Conservation (phyloP, 2,113 vertebrate genomes). For the Hyaena hyaena region DNA sequence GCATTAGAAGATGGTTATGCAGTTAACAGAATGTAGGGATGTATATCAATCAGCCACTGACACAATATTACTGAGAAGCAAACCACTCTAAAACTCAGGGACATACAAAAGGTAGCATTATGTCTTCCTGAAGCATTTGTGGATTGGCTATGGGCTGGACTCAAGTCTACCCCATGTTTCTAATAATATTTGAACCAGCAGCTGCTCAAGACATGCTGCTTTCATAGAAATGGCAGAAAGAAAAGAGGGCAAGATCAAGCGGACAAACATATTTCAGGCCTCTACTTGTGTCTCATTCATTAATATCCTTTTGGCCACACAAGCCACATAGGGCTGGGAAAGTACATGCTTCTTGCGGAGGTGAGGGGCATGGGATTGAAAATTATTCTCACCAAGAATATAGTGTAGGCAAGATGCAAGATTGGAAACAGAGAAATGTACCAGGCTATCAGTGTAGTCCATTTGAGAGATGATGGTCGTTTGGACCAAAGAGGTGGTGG, state of each 20-base stretch:
- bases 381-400: background rate
- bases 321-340: background rate
- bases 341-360: background rate
- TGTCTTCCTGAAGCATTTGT: background rate
- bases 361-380: background rate
- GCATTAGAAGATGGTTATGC: background rate
- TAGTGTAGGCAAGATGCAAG: background rate
- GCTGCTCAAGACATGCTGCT: background rate
- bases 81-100: background rate
- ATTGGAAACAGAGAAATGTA: background rate
- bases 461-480: background rate
- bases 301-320: background rate
- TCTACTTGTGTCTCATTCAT: background rate
- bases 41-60: background rate
- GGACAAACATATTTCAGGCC: background rate
- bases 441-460: background rate
- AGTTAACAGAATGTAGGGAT: background rate
- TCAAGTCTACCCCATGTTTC: background rate
- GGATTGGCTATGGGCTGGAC: background rate
- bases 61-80: background rate
- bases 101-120: background rate
- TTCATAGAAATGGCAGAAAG: background rate
- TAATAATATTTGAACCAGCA: background rate
- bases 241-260: background rate
- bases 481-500: background rate